Base-by-base conservation (phyloP, 2,113 vertebrate genomes). In the Nematolebias whitei region DNA sequence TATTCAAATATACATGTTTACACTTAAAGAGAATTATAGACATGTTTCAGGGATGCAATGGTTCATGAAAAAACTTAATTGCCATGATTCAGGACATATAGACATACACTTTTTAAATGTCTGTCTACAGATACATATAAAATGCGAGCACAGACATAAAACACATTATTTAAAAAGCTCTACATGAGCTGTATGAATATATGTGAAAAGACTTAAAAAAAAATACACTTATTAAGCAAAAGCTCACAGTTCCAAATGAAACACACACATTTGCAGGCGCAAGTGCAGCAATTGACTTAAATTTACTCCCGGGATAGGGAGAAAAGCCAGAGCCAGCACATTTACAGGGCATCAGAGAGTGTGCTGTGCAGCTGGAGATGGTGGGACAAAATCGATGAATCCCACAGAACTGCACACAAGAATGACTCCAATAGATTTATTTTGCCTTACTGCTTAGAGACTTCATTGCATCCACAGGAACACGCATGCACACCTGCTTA, bases 321-420 rank as follows among this genome's bases (percentile, higher is more conserved):
- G 43, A 82, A 80, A 84, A 56, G 47, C 52, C 44, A 1, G 38
- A 50, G 66, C 35, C 48, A 83, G 78, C 68, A 73, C 24, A 64
- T 83, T 82, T 76, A 62, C 67, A 50, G 41, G 47, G 23, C n/a
- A 20, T 67, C 19, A 19, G 18, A 51, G 58, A 44, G 55, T 12
- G 40, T 51, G 55, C 23, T 51, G 40, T 6, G 48, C 32, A 44
- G 59, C 24, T 49, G 56, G 16, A 26, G 57, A 44, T 62, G 53
- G 61, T 59, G 71, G 54, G 65, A 56, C 40, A 71, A 12, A 18
- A 76, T 86, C 82, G 45, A 81, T 82, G 75, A 75, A 64, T 77
- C 49, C 51, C 8, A 48, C 53, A 38, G 41, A 67, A 48, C n/a
- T 50, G 49, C 20, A 12, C 4, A 60, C 18, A 50, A 67, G 43